phyloP scores from a whole-genome alignment of 2,113 vertebrate genomes.

The Willisornis vidua region DNA sequence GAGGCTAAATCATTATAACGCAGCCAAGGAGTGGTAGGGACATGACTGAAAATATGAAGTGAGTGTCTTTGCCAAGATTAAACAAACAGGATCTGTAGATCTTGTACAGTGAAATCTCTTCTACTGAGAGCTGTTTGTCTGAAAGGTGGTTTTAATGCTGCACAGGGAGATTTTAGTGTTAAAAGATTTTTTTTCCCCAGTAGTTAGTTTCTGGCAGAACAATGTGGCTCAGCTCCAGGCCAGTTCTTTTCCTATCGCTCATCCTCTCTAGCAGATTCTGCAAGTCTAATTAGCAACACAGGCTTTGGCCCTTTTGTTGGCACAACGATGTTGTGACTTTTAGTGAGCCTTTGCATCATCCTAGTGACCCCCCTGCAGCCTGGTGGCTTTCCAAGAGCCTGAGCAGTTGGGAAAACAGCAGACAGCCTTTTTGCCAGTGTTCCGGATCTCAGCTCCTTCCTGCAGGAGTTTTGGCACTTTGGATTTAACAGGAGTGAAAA shows the following conservation, averaged over 20 bases:
- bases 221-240: conserved; percentile 35
- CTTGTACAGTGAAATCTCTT: not conserved
- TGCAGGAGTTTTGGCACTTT: conserved; percentile 3
- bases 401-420: conserved; percentile 52
- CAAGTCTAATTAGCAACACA: conserved; percentile 33
- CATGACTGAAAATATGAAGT: not conserved
- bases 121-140: not conserved
- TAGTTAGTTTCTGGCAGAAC: not conserved
- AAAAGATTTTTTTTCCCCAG: not conserved
- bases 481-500: not conserved
- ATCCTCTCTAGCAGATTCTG: conserved; percentile 24
- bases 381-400: conserved; percentile 1
- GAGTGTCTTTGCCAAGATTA: not conserved
- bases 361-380: not conserved
- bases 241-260: not conserved
- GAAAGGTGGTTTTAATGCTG: not conserved
- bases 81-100: not conserved
- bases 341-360: not conserved
- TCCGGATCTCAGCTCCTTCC: not conserved
- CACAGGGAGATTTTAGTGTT: not conserved
- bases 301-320: conserved; percentile 4
- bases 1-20: not conserved
- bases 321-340: not conserved
- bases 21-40: not conserved
- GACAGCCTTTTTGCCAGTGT: not conserved